phyloP scores from a whole-genome alignment of 2,113 vertebrate species.

The Suricata suricatta region DNA sequence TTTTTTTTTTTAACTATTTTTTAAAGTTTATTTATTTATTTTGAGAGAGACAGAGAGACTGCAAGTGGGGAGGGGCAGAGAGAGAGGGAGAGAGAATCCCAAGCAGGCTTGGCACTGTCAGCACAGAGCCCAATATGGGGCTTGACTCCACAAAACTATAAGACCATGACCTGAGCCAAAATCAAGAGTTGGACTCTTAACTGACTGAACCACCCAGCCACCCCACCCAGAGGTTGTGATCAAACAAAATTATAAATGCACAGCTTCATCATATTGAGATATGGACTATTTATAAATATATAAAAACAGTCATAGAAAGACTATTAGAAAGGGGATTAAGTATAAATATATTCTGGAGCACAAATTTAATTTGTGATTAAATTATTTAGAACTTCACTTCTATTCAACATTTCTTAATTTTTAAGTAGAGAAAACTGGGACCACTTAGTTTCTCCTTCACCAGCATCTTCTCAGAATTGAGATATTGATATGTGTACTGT shows the following conservation, averaged over 20 bases:
- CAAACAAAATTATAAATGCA: background rate
- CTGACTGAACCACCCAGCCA: too few relatives aligned
- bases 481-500: background rate
- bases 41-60: too few relatives aligned
- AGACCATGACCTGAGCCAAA: too few relatives aligned
- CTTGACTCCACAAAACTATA: too few relatives aligned
- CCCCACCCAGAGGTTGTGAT: background rate
- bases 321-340: background rate
- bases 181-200: too few relatives aligned
- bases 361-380: background rate
- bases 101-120: too few relatives aligned
- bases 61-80: too few relatives aligned
- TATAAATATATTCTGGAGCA: background rate
- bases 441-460: background rate
- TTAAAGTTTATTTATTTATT: too few relatives aligned
- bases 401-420: background rate
- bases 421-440: background rate
- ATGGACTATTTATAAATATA: background rate
- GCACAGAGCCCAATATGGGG: too few relatives aligned
- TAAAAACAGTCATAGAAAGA: background rate
- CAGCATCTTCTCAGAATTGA: background rate
- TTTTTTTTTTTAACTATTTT: background rate
- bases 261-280: background rate
- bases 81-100: too few relatives aligned
- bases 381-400: background rate